Percentiles rank a stretch among this genome's conserved stretches.
Evolutionary conservation across 2,113 vertebrate genomes (phyloP).

Genomic region (Campylorhamphus procurvoides): DNA sequence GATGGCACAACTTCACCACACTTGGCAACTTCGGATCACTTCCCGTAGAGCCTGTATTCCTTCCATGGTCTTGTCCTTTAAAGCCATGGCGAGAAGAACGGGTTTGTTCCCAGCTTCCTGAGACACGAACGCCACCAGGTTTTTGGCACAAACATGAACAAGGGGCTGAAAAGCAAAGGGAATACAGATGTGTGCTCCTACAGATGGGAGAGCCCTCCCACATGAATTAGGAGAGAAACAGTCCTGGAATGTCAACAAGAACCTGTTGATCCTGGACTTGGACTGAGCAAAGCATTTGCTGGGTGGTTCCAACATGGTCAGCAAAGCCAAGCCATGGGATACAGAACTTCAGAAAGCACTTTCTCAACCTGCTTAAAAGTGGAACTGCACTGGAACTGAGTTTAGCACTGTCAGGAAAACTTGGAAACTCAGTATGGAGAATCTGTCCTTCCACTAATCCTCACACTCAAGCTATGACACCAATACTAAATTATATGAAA

Average conservation of each 20-base stretch:
- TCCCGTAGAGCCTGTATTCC: constrained; percentile 85
- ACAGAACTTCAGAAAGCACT: neutral
- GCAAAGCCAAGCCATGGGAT: neutral
- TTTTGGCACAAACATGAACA: constrained; percentile 91
- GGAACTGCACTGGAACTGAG: neutral
- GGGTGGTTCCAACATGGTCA: rapidly evolving
- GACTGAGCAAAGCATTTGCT: neutral
- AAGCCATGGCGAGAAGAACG: constrained; percentile 85
- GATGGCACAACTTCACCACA: constrained; percentile 83
- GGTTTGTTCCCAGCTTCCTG: constrained; percentile 91
- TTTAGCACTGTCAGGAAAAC: neutral
- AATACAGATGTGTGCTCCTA: neutral
- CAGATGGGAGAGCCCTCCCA: neutral
- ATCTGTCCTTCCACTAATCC: neutral
- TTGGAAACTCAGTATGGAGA: rapidly evolving
- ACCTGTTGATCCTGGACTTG: neutral
- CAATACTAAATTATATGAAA: neutral
- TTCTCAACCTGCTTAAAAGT: neutral
- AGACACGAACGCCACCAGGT: constrained; percentile 87
- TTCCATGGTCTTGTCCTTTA: constrained; percentile 88
- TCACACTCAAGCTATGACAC: neutral
- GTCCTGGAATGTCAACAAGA: neutral
- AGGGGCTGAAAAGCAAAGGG: constrained; percentile 81
- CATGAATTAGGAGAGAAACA: neutral
- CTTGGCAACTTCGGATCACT: constrained; percentile 87